Base-by-base conservation (phyloP, 2,888 invertebrate genomes). In the Drosophila fungiperda region DNA sequence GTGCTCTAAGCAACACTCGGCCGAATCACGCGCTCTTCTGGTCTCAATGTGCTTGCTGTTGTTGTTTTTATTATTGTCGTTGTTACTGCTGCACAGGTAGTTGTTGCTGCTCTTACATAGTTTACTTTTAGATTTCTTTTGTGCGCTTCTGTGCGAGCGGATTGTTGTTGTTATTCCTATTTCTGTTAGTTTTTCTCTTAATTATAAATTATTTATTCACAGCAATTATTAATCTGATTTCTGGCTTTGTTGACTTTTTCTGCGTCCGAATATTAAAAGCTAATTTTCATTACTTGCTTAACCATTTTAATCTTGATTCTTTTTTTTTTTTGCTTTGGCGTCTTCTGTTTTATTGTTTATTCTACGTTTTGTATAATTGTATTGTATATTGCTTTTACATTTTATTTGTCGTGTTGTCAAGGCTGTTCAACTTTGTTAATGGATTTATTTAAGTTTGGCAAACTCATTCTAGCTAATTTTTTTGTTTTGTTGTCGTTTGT, bases 51-150 rank as follows among this genome's bases (percentile, higher is more conserved):
- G 54, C 50, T 40, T 50, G 20, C 54, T 61, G 26, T 35, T 58
- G 60, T 45, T 50, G 29, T 59, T 61, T 32, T 58, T 58, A 23
- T 54, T 71, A 50, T 66, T 67, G 61, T 69, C 73, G 60, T 70
- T 78, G 58, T 65, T 80, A 49, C 57, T 76, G 59, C 58, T 74
- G 76, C 58, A 76, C 84, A 84, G 84, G 84, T 84, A 86, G 84
- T 80, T 83, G 86, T 76, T 86, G 85, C 72, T 73, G 32, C 32
- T 11, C 15, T 32, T 23, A 57, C 72, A 70, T 83, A 81, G 85
- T 78, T 88, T 85, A 87, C 87, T 78, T 88, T 88, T 88, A 89
- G 89, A 87, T 88, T 85, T 83, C 78, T 78, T 77, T 87, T 86
- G 73, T 75, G 63, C 63, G 83, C 84, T 73, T 79, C 79, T 80